Percentiles rank a stretch among this genome's conserved stretches.
These are phyloP conservation scores for Zaprionus davidi DNA, from an alignment of 1,140 invertebrate species.

Conservation along the genomic window DNA sequence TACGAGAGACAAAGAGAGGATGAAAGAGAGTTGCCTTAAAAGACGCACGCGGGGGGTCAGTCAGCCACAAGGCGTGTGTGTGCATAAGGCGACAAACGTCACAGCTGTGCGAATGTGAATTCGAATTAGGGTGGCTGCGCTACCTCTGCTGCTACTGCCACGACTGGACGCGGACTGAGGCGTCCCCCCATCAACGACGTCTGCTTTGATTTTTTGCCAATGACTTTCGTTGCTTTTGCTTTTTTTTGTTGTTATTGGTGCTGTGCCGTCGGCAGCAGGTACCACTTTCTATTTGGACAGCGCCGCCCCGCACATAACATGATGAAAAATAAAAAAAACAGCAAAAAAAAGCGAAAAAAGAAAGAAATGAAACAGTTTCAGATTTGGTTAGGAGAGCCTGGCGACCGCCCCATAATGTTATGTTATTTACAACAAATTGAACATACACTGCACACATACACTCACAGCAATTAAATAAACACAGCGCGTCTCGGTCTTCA, in stretches of 20 bases:
- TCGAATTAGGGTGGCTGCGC: slow-evolving; percentile 33
- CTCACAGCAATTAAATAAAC: slow-evolving; percentile 45
- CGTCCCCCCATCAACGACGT: slow-evolving; percentile 40
- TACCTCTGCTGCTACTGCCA: slow-evolving; percentile 23
- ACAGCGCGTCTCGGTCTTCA: slow-evolving; percentile 40
- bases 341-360: slow-evolving; percentile 15
- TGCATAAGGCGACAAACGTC: slow-evolving; percentile 30
- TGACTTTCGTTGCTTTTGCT: slow-evolving; percentile 34
- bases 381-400: slow-evolving; percentile 10
- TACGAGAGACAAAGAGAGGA: slow-evolving; percentile 6
- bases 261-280: slow-evolving; percentile 34
- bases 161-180: slow-evolving; percentile 27
- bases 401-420: slow-evolving; percentile 21
- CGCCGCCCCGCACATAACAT: slow-evolving; percentile 2
- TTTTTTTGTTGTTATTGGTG: slow-evolving; percentile 40
- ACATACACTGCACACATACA: slow-evolving; percentile 12
- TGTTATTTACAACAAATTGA: slow-evolving; percentile 46
- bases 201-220: slow-evolving; percentile 64
- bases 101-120: slow-evolving; percentile 40
- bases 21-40: neutral
- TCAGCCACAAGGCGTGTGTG: neutral
- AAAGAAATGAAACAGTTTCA: slow-evolving; percentile 2
- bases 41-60: slow-evolving; percentile 9
- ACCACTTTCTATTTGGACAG: slow-evolving; percentile 56
- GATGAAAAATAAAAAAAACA: slow-evolving; percentile 6